Evolutionary conservation across 1,140 invertebrate genomes (phyloP), one percentile per base, ranked within the genome.

Genomic region (Euwallacea similis): DNA sequence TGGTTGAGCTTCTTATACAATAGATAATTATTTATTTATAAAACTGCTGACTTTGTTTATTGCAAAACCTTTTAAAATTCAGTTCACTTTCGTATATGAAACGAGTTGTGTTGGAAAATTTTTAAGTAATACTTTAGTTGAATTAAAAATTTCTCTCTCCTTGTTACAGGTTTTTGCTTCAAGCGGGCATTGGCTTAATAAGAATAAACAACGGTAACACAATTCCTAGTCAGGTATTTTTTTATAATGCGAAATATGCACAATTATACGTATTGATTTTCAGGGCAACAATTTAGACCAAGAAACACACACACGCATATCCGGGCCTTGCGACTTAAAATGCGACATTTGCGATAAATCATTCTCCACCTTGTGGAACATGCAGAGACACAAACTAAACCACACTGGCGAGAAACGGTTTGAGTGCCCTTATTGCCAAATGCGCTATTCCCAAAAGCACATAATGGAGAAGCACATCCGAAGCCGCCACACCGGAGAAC

Each of bases 401-500:
- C 60, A 62, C 42, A 62, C 60, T 8, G 60, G 60, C 4, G 60
- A 62, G 21, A 62, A 62, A 16, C 41, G 42, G 42, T 62, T 46
- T 47, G 42, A 62, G 15, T 62, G 60, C 15, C 8, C 43, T 7
- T 13, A 62, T n/a, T 62, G 60, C 46, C 60, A 62, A 13, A 44
- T 13, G n/a, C 60, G 60, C 8, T 62, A 62, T 10, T 42, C 60
- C 11, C 60, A 62, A 42, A 62, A 62, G 9, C 16, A 42, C 8
- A 62, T 62, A 7, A 46, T 62, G 42, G 60, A 62, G 42, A 62
- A 62, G 15, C 60, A 62, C 43, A 62, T 62, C 11, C 41, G 60
- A 7, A 62, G 60, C 42, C 60, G 60, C 10, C 66, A 66, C 47
- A 69, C 66, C 8, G 66, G 67, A 10, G 63, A 65, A 42, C 68